Base-by-base conservation (phyloP, 2,888 invertebrate species). In the Orthonychiurus folsomi region DNA sequence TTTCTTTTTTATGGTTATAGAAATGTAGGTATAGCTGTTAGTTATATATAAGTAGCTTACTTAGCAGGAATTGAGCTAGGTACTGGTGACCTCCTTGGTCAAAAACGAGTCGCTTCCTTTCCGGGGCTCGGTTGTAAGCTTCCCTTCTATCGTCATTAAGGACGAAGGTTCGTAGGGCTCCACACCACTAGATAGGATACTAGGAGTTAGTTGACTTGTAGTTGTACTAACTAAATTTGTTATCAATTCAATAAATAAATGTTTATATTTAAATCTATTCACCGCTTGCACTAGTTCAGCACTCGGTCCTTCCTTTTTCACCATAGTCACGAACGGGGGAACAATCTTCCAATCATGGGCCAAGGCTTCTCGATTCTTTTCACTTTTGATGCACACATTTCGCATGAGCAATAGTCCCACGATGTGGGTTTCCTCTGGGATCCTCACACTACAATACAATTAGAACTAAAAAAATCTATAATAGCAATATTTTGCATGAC, bases 371-470 rank as follows among this genome's bases (percentile, higher is more conserved):
- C 72, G 66, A 56, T 69, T 71, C 28, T 56, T 56, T 56, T 73
- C 72, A 18, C 64, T 64, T 48, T 66, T 67, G 23, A 66, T 65
- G 58, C 67, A 72, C 12, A 71, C 55, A 58, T 69, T 69, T n/a
- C 68, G 62, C 52, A 72, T 62, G 1, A 68, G 50, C 50, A 67
- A 66, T 1, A 69, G 28, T 0, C 60, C 63, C 2, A 64, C 27
- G 26, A 69, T 67, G 24, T 60, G 62, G 2, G 66, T 69, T 15
- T 20, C 23, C 18, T 66, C 67, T 26, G 63, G 61, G 26, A 59
- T 12, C 1, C 59, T 26, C n/a, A 3, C 1, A 37, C 61, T 64
- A 37, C 20, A 55, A 60, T n/a, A n/a, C n/a, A n/a, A n/a, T n/a
- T n/a, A n/a, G n/a, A n/a, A n/a, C n/a, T n/a, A n/a, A n/a, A n/a